Conservation (phyloP, 2,888 invertebrate species). For the Tachina fera region DNA sequence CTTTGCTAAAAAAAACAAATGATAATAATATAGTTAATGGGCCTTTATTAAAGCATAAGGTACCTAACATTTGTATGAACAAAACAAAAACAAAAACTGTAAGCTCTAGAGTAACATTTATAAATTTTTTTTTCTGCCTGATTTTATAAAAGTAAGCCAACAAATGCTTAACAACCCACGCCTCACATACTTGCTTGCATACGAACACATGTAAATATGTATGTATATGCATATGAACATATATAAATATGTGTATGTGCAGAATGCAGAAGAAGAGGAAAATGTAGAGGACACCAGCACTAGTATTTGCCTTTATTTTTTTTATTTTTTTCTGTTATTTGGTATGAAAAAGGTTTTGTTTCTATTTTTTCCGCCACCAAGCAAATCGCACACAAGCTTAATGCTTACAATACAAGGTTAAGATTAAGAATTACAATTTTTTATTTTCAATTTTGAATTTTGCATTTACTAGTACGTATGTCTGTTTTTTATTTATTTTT, state of each 20-base stretch:
- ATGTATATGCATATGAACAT: background rate
- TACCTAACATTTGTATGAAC: constrained; percentile 54
- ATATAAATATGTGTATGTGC: background rate
- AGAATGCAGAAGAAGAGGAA: background rate
- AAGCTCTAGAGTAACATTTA: constrained; percentile 5
- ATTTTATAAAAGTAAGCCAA: constrained; percentile 52
- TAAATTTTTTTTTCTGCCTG: constrained; percentile 12
- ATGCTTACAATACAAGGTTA: constrained; percentile 65
- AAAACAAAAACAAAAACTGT: constrained; percentile 38
- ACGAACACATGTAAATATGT: background rate
- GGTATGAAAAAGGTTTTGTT: background rate
- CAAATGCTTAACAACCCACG: constrained; percentile 70
- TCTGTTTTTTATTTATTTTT: background rate
- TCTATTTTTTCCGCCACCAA: background rate
- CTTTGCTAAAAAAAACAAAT: constrained; percentile 6
- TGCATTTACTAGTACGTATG: background rate
- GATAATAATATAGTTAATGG: constrained; percentile 67
- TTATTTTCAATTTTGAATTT: constrained; percentile 56
- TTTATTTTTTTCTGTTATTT: too few species aligned
- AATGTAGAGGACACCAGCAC: constrained; percentile 14
- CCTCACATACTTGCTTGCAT: constrained; percentile 16
- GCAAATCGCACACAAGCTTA: constrained; percentile 47
- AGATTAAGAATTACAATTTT: constrained; percentile 69
- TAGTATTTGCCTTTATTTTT: background rate
- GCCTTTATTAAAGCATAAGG: constrained; percentile 67